Conservation (phyloP, 2,888 invertebrate genomes). For the Volucella inanis region DNA sequence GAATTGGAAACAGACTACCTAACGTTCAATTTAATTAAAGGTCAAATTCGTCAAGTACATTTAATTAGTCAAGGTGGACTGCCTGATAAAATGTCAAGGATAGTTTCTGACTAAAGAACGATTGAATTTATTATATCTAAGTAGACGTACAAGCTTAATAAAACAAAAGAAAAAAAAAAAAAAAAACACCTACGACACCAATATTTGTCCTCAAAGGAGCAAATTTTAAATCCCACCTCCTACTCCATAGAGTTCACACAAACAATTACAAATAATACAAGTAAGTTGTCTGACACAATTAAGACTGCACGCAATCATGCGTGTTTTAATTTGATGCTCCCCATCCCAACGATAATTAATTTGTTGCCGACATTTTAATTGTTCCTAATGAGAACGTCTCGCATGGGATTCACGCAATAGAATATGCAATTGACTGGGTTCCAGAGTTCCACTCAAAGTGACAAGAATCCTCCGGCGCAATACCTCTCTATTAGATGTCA, state of each 20-base stretch:
- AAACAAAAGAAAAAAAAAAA: too few relatives aligned
- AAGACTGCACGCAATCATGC: slow-evolving; percentile 56
- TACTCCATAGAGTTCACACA: background rate
- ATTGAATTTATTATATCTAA: too few relatives aligned
- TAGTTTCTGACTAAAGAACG: too few relatives aligned
- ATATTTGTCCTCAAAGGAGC: too few relatives aligned
- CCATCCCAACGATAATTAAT: slow-evolving; percentile 38
- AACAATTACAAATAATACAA: slow-evolving; percentile 6
- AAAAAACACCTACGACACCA: too few relatives aligned
- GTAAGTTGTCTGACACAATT: slow-evolving; percentile 36
- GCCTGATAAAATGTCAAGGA: too few relatives aligned
- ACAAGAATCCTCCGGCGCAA: background rate
- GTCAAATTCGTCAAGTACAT: too few relatives aligned
- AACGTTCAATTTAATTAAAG: too few relatives aligned
- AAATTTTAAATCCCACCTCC: background rate
- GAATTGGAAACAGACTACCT: too few relatives aligned
- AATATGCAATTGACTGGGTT: slow-evolving; percentile 17
- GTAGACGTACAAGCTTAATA: too few relatives aligned
- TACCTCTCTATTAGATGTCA: too few relatives aligned
- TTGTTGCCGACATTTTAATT: slow-evolving; percentile 62
- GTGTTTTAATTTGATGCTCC: slow-evolving; percentile 47
- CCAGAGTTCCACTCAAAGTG: background rate
- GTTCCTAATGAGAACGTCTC: slow-evolving; percentile 38
- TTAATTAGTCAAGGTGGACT: too few relatives aligned
- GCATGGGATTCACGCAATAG: background rate